Evolutionary conservation across 2,888 invertebrate genomes (phyloP).

Genomic region (Bugulina stolonifera): DNA sequence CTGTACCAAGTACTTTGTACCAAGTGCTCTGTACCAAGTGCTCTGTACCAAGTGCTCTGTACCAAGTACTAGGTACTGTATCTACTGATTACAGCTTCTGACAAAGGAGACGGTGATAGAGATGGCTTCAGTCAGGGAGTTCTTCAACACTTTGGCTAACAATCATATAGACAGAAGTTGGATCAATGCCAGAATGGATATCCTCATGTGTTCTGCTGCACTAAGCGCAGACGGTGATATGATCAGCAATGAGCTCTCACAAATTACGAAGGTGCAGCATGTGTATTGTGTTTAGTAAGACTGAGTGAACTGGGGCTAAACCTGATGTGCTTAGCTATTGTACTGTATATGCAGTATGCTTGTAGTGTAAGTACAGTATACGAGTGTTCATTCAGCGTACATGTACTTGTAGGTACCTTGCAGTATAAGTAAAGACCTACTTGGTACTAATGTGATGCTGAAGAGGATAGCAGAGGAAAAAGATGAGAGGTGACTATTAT

Average conservation of each 20-base stretch:
- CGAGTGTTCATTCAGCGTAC: too few species aligned
- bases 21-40: too few species aligned
- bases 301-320: background rate
- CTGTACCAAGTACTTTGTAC: too few species aligned
- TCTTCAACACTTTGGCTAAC: slow-evolving; percentile 42
- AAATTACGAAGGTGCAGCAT: slow-evolving; percentile 33
- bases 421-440: slow-evolving; percentile 27
- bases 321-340: background rate
- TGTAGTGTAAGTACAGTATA: background rate
- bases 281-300: too few species aligned
- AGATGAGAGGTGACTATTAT: slow-evolving; percentile 31
- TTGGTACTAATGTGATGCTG: slow-evolving; percentile 29
- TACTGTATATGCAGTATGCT: background rate
- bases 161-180: slow-evolving; percentile 37
- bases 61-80: too few species aligned
- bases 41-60: too few species aligned
- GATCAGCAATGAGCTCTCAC: slow-evolving; percentile 39
- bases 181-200: slow-evolving; percentile 38
- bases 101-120: slow-evolving; percentile 41
- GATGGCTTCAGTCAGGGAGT: slow-evolving; percentile 40
- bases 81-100: slow-evolving; percentile 39
- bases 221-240: slow-evolving; percentile 36
- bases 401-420: slow-evolving; percentile 27
- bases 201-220: slow-evolving; percentile 42
- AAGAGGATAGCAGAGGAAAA: slow-evolving; percentile 30